phyloP scores from a whole-genome alignment of 2,113 vertebrate species.

The Hippocampus zosterae region DNA sequence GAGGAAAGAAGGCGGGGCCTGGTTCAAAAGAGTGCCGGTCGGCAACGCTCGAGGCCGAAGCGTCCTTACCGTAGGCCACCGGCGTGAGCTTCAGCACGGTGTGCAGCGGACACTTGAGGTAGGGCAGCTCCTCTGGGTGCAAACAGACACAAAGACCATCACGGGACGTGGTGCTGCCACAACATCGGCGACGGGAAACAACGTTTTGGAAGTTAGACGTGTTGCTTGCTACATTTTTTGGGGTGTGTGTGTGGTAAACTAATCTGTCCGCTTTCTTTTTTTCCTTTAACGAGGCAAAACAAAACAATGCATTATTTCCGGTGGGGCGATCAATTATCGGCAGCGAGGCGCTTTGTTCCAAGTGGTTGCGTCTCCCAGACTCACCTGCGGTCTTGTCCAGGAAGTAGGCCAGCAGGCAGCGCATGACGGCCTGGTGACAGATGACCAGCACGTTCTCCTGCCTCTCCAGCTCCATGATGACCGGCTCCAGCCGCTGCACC shows the following conservation, averaged over 20 bases:
- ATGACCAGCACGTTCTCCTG: constrained; percentile 97
- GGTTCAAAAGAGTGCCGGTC: background rate
- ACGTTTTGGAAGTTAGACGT: too few species aligned
- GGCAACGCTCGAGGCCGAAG: fast-evolving
- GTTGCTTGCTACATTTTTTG: too few species aligned
- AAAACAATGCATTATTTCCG: background rate
- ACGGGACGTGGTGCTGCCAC: background rate
- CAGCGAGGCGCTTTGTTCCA: background rate
- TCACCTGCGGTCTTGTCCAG: constrained; percentile 92
- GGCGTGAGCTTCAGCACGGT: constrained; percentile 95
- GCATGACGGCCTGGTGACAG: constrained; percentile 98
- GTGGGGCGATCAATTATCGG: background rate
- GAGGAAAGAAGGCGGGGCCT: constrained; percentile 5
- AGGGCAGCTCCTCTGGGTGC: constrained; percentile 87
- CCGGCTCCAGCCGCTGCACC: constrained; percentile 93
- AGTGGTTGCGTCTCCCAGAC: background rate
- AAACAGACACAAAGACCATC: constrained; percentile 3
- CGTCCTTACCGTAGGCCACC: constrained; percentile 88
- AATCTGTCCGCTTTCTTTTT: background rate
- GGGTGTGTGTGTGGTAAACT: too few species aligned
- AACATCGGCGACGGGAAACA: background rate
- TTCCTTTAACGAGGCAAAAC: background rate
- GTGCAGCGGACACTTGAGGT: constrained; percentile 94
- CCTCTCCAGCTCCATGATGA: constrained; percentile 98
- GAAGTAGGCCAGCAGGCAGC: constrained; percentile 95